phyloP scores from a whole-genome alignment of 2,797 vertebrate genomes.

The Cygnus olor region DNA sequence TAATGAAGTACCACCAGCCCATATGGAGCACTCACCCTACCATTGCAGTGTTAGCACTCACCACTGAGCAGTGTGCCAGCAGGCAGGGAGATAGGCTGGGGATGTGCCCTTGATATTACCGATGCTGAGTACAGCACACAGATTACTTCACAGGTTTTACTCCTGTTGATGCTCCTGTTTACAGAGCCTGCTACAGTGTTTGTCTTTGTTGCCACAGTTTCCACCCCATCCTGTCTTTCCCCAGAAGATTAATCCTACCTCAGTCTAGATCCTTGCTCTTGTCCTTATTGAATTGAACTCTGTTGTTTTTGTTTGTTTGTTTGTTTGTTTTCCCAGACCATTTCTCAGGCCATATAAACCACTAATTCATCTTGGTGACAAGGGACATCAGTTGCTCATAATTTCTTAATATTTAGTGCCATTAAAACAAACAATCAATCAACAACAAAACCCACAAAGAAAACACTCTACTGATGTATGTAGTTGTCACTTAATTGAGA shows the following conservation, averaged over 20 bases:
- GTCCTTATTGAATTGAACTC: neutral
- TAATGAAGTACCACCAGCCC: accelerated
- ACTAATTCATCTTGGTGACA: constrained; percentile 16
- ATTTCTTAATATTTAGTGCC: constrained; percentile 15
- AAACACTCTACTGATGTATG: neutral
- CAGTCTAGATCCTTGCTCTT: neutral
- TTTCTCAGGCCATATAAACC: constrained; percentile 19
- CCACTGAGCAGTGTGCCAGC: accelerated
- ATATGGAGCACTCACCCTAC: accelerated
- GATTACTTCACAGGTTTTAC: neutral
- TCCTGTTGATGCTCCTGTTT: neutral
- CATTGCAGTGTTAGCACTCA: accelerated
- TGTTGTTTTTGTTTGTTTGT: neutral
- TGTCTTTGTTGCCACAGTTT: neutral
- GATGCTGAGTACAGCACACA: accelerated
- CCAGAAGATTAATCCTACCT: constrained; percentile 17
- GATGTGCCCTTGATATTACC: neutral
- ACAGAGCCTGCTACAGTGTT: neutral
- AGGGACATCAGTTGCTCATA: neutral
- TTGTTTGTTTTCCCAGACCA: neutral
- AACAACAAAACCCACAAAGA: neutral
- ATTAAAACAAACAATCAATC: neutral
- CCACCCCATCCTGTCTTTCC: neutral
- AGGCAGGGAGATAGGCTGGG: neutral
- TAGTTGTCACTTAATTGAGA: neutral